Evolutionary conservation across 2,113 vertebrate genomes (phyloP), one percentile per base, ranked within the genome.

Genomic region (Chloropsis hardwickii): DNA sequence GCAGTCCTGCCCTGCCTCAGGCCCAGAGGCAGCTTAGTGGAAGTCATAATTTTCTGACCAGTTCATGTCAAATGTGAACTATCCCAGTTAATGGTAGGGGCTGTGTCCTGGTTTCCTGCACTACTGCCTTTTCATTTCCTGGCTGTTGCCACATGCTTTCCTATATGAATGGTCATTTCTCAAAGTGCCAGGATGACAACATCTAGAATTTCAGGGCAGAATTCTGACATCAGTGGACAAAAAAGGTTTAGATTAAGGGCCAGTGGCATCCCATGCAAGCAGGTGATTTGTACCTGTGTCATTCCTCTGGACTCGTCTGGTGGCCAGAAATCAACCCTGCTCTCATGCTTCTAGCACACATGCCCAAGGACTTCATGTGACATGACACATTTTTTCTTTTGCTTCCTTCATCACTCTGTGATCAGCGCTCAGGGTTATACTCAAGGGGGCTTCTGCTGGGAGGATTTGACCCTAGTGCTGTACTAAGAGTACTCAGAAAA

Each of bases 11-110:
- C 0, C 8, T 51, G 56, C 45, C 31, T 71, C 45, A 37, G 25
- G 56, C 39, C 2, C 8, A 31, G 21, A 5, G 9, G 9, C 40
- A 19, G 2, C n/a, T 12, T 12, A 0, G 28, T 54, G 58, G 11
- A 64, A 47, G 23, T 6, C 3, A 23, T 73, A 47, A 73, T 73
- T 84, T 84, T 56, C 1, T 73, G 69, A 21, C 79, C 54, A 83
- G 47, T 2, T 31, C 45, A 44, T 44, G 10, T 3, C 37, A 35
- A 29, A 39, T 25, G 6, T 5, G 5, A 0, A 9, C 24, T 3
- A 48, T 48, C 8, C 20, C 35, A 35, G 6, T 3, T 85, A 66
- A 76, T 86, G 15, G 24, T 5, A 22, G 5, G 19, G 20, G 31
- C 51, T 42, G 20, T 65, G 70, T 48, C 42, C 20, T n/a, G 6